phyloP scores from a whole-genome alignment of 2,113 vertebrate genomes.

The Octodon degus region DNA sequence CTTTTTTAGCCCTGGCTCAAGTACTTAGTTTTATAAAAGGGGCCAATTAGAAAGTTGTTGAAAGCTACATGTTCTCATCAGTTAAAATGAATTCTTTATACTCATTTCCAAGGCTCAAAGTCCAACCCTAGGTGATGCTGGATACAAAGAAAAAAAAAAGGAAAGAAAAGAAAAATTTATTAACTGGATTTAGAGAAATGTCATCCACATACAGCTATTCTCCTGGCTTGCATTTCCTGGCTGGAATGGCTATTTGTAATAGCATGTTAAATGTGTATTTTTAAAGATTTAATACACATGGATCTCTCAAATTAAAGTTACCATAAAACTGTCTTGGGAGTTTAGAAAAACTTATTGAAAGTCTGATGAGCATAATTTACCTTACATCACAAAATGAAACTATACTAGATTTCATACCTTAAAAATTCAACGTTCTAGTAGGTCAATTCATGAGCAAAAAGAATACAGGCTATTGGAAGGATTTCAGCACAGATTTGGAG shows the following conservation, averaged over 20 bases:
- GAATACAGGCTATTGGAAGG: not conserved
- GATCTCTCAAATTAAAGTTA: not conserved
- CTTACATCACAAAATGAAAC: not conserved
- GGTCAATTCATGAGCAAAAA: not conserved
- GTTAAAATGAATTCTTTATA: slow-evolving; percentile 21
- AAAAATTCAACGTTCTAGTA: not conserved
- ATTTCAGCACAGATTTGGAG: not conserved
- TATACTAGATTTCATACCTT: slow-evolving; percentile 10
- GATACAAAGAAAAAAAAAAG: slow-evolving; percentile 41
- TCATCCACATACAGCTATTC: not conserved
- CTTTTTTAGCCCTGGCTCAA: not conserved
- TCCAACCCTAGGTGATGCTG: not conserved
- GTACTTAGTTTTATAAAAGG: slow-evolving; percentile 12
- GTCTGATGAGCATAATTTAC: not conserved
- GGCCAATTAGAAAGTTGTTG: not conserved
- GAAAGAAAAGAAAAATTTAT: not conserved
- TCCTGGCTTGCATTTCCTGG: slow-evolving; percentile 2
- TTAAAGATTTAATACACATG: not conserved
- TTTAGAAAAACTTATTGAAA: slow-evolving; percentile 40
- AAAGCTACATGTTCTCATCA: not conserved
- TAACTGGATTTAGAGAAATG: not conserved
- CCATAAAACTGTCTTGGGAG: not conserved
- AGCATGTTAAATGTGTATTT: not conserved
- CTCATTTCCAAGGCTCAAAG: not conserved
- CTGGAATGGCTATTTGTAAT: not conserved